Conservation (phyloP, 92 coral and sea anemone genomes). For the Epizoanthus fatuus region DNA sequence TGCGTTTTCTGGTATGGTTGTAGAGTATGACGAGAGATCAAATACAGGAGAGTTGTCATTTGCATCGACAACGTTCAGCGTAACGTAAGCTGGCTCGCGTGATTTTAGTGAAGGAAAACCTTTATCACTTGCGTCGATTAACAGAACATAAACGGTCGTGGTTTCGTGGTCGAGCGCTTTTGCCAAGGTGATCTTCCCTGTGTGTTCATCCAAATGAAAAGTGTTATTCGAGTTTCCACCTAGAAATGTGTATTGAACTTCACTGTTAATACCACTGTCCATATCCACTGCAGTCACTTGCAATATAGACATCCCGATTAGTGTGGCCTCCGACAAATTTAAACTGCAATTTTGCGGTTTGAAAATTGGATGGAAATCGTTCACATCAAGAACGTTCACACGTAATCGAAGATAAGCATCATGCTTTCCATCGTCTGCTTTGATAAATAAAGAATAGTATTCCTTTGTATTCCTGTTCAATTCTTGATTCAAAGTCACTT, state of each 20-base stretch:
- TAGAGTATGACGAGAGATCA: constrained; percentile 4
- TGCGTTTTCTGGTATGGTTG: background rate
- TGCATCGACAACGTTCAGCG: constrained; percentile 18
- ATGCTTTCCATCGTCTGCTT: constrained; percentile 32
- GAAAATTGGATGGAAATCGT: too few relatives aligned
- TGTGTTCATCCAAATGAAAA: background rate
- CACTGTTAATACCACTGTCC: too few relatives aligned
- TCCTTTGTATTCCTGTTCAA: background rate
- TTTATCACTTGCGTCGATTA: too few relatives aligned
- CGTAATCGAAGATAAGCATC: background rate
- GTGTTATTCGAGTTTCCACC: too few relatives aligned
- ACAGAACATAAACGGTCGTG: too few relatives aligned
- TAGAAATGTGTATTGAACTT: too few relatives aligned
- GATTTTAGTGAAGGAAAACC: constrained; percentile 48
- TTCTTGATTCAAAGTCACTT: constrained; percentile 16
- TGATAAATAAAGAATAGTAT: background rate
- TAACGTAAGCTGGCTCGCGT: constrained; percentile 47
- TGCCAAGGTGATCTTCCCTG: constrained; percentile 11
- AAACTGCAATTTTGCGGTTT: too few relatives aligned
- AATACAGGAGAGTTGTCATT: constrained; percentile 56
- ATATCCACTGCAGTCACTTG: too few relatives aligned
- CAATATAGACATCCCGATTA: too few relatives aligned
- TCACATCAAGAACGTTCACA: background rate
- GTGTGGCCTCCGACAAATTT: too few relatives aligned
- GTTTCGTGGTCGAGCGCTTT: too few relatives aligned